Evolutionary conservation across 2,888 invertebrate genomes (phyloP), one percentile per base, ranked within the genome.

Genomic region (Pristionchus japonicus): DNA sequence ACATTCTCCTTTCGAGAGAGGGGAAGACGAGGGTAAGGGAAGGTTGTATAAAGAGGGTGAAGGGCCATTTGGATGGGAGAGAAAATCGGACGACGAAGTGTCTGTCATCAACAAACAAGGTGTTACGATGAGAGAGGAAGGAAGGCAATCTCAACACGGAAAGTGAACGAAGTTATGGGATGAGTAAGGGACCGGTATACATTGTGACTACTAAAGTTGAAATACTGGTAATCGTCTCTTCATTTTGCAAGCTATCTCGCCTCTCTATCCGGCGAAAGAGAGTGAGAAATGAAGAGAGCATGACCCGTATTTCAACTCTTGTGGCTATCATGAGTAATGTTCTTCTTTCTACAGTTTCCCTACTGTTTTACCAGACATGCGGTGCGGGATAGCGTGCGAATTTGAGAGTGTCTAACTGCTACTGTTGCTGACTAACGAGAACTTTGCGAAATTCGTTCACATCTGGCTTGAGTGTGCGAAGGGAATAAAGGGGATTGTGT

Each of bases 41-140:
- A 15, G 23, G 17, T 37, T 11, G 23, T n/a, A n/a, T n/a, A n/a
- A 17, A 70, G 6, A n/a, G 74, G 13, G 40, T 27, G 27, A 47
- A 43, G 47, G 34, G 1, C 70, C 67, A 67, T 31, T 67, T 64
- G 9, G 34, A 31, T 13, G 6, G 34, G 67, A 37, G 27, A 27
- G 77, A 9, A 77, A 77, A 74, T 34, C 27, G 77, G 27, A 47
- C 47, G 77, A 37, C 15, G 64, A 7, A 64, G 64, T 64, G 70
- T 40, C 31, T 40, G 37, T 74, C 70, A 77, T 77, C 77, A 77
- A 77, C 77, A 77, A 77, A 43, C 77, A 77, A 43, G 77, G 77
- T 77, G 77, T 77, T 77, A 77, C 77, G 77, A 77, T 77, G 43
- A 15, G 77, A n/a, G n/a, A n/a, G n/a, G n/a, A n/a, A 13, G 4